Percentiles rank a stretch among this genome's conserved stretches.
phyloP scores from a whole-genome alignment of 2,113 vertebrate species.

The Tinamus guttatus region DNA sequence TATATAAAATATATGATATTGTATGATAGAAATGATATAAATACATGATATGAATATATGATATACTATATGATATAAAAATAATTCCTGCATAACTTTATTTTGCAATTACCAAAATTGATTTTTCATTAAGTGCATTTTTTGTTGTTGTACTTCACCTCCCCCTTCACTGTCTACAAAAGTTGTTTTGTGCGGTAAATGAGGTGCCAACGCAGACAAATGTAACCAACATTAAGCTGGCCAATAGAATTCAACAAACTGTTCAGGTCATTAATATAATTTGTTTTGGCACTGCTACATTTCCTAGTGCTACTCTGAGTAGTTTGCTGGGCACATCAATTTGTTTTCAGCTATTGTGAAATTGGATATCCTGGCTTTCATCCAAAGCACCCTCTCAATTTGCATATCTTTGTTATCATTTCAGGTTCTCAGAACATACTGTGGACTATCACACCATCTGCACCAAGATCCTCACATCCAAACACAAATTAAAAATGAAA shows the following conservation, averaged over 20 bases:
- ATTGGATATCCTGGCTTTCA: constrained; percentile 89
- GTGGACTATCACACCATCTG: constrained; percentile 96
- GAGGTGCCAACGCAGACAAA: constrained; percentile 80
- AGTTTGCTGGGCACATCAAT: constrained; percentile 95
- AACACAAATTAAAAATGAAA: constrained; percentile 99
- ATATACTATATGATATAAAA: too few species aligned
- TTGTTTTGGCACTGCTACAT: constrained; percentile 87
- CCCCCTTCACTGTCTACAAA: constrained; percentile 43
- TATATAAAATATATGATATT: too few species aligned
- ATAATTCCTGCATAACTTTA: constrained; percentile 48
- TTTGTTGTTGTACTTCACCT: not conserved
- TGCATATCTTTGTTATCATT: constrained; percentile 98
- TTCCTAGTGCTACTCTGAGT: constrained; percentile 88
- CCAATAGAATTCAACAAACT: constrained; percentile 84
- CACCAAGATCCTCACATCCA: constrained; percentile 91
- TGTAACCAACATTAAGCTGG: constrained; percentile 81
- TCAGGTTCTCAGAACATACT: constrained; percentile 91
- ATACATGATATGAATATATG: too few species aligned
- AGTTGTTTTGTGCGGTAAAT: constrained; percentile 79
- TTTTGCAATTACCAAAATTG: constrained; percentile 67
- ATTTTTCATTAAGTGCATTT: constrained; percentile 66
- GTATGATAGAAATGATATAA: too few species aligned
- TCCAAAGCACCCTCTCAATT: constrained; percentile 93
- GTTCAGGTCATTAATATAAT: constrained; percentile 88
- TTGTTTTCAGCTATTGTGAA: constrained; percentile 93